These are phyloP conservation scores for Eciton burchellii DNA, from an alignment of 1,140 invertebrate genomes.

Conservation along the genomic window DNA sequence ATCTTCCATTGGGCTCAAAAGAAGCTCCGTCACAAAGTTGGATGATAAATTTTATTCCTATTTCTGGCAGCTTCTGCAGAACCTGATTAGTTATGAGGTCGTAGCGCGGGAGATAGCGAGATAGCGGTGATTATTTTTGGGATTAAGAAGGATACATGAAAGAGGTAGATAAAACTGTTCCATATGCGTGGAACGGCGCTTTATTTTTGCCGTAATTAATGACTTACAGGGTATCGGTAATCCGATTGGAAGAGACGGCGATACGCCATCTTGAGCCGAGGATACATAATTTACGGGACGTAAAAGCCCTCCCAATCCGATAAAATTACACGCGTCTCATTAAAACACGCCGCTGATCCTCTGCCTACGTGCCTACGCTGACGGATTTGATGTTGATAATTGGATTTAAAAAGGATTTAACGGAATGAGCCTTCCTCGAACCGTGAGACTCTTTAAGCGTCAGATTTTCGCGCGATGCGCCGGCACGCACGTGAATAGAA, in stretches of 20 bases:
- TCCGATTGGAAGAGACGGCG: neutral
- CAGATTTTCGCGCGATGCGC: neutral
- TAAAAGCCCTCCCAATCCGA: neutral
- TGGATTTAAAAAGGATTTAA: conserved; percentile 32
- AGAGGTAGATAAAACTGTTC: neutral
- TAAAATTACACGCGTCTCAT: conserved; percentile 46
- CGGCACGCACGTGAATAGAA: neutral
- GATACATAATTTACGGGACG: conserved; percentile 37
- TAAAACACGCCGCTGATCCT: conserved; percentile 35
- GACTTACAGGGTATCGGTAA: conserved; percentile 15
- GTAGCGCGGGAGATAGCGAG: neutral
- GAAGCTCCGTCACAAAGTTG: no score
- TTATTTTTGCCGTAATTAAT: conserved; percentile 24
- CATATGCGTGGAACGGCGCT: neutral
- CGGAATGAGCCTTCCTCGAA: conserved; percentile 18
- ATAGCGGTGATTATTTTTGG: conserved; percentile 12
- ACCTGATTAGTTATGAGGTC: no score
- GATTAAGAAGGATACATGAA: no score
- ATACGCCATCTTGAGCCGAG: conserved; percentile 11
- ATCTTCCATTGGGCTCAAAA: no score
- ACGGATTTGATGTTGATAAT: conserved; percentile 43
- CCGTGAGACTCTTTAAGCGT: neutral
- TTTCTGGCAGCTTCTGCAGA: no score
- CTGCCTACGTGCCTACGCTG: neutral
- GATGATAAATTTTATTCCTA: no score